These are phyloP conservation scores for Sycobia sp. DNA, from an alignment of 1,140 invertebrate species.

Conservation along the genomic window DNA sequence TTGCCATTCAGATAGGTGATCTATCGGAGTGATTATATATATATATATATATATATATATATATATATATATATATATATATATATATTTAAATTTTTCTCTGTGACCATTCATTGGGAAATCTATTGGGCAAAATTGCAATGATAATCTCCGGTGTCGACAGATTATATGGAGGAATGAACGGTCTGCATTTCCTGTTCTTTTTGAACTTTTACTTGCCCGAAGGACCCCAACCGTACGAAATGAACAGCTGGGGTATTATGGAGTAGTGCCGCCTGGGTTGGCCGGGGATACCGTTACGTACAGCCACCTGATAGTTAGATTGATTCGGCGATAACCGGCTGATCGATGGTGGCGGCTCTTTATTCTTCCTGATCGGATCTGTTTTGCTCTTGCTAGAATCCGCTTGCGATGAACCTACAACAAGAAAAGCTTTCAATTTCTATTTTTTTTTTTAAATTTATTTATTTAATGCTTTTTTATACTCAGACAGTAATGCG, in stretches of 20 bases:
- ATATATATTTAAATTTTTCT: too few species aligned
- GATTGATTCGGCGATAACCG: constrained; percentile 20
- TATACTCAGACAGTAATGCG: too few species aligned
- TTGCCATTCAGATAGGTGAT: too few species aligned
- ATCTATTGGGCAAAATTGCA: too few species aligned
- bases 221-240: constrained; percentile 61
- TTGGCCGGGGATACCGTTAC: constrained; percentile 38
- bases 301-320: constrained; percentile 36
- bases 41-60: too few species aligned
- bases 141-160: too few species aligned
- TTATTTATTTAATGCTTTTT: too few species aligned
- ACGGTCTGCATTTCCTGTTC: too few species aligned
- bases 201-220: constrained; percentile 52
- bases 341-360: constrained; percentile 2
- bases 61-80: too few species aligned
- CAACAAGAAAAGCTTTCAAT: not conserved
- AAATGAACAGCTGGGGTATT: constrained; percentile 62
- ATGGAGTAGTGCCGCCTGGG: constrained; percentile 55
- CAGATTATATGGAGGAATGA: too few species aligned
- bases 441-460: not conserved
- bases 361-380: not conserved
- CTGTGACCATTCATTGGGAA: too few species aligned
- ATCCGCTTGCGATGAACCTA: not conserved
- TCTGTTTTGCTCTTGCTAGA: not conserved
- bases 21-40: too few species aligned